phyloP scores from a whole-genome alignment of 2,113 vertebrate genomes.

The Gopherus flavomarginatus region DNA sequence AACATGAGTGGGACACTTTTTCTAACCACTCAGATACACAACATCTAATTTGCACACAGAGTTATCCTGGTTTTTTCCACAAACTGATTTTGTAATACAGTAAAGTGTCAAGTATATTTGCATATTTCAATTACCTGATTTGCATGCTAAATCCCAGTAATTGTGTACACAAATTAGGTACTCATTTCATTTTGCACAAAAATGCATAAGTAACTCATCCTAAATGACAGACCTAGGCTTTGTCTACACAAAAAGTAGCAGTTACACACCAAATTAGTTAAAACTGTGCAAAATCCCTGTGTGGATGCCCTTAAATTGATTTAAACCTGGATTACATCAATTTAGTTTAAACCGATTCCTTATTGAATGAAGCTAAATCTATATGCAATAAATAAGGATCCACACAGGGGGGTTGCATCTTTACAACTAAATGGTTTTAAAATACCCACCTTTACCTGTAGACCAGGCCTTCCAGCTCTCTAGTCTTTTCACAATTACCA shows the following conservation, averaged over 20 bases:
- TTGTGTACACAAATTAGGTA: fast-evolving
- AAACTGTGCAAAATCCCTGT: fast-evolving
- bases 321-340: neutral
- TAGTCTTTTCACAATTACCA: neutral
- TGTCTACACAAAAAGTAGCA: fast-evolving
- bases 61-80: slow-evolving; percentile 12
- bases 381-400: neutral
- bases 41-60: neutral
- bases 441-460: neutral
- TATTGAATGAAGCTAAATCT: neutral
- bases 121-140: neutral
- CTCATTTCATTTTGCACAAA: neutral
- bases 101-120: neutral
- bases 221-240: neutral
- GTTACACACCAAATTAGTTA: fast-evolving
- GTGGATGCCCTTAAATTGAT: fast-evolving
- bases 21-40: slow-evolving; percentile 23
- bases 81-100: neutral
- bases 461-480: neutral
- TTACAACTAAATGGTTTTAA: neutral
- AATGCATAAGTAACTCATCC: neutral
- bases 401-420: neutral
- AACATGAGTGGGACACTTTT: neutral
- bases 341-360: neutral
- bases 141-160: neutral